Evolutionary conservation across 1,140 invertebrate genomes (phyloP).

Genomic region (Papilio polytes): DNA sequence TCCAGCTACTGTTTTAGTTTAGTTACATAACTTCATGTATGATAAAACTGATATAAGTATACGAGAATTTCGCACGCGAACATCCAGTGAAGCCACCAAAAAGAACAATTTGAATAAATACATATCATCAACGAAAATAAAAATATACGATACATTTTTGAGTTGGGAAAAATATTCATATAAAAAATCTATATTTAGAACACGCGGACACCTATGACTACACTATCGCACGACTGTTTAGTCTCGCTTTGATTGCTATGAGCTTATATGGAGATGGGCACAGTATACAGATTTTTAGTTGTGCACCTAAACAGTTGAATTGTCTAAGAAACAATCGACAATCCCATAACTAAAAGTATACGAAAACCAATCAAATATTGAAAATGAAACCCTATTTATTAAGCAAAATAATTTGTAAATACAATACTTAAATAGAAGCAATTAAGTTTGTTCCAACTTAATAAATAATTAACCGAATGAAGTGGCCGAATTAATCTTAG

Average conservation of each 20-base stretch:
- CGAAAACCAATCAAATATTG: too few relatives aligned
- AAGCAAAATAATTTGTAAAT: too few relatives aligned
- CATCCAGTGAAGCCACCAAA: neutral
- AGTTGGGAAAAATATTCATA: neutral
- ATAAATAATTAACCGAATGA: constrained; percentile 1
- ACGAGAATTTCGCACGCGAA: neutral
- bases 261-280: too few relatives aligned
- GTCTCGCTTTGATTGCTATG: too few relatives aligned
- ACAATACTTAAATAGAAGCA: neutral
- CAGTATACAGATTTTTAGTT: too few relatives aligned
- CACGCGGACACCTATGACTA: too few relatives aligned
- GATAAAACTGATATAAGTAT: neutral
- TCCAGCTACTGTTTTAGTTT: neutral
- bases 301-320: too few relatives aligned
- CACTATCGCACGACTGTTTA: too few relatives aligned
- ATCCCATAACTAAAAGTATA: too few relatives aligned
- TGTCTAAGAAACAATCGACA: too few relatives aligned
- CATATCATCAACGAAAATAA: constrained; percentile 4
- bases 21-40: neutral
- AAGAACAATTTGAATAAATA: constrained; percentile 34
- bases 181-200: neutral
- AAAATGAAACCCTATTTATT: too few relatives aligned
- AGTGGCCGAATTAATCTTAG: neutral
- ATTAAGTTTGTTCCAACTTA: neutral
- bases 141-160: constrained; percentile 11